Conservation (phyloP, 2,797 vertebrate genomes). For the Hyperoplus lanceolatus region DNA sequence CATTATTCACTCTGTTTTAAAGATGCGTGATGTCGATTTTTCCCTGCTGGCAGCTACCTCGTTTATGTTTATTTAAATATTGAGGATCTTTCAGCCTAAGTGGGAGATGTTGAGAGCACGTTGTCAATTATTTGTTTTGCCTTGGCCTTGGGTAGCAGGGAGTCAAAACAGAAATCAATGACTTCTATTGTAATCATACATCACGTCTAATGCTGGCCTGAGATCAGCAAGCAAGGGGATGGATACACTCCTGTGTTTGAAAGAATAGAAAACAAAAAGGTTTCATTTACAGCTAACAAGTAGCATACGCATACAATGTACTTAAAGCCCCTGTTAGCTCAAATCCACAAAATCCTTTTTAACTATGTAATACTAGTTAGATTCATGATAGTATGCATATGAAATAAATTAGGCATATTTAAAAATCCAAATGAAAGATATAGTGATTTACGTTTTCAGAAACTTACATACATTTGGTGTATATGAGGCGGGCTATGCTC, state of each 20-base stretch:
- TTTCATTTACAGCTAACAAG: not conserved
- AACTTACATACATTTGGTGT: too few relatives aligned
- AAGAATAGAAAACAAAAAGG: slow-evolving; percentile 1
- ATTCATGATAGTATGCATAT: too few relatives aligned
- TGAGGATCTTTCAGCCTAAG: slow-evolving; percentile 64
- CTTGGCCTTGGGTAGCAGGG: slow-evolving; percentile 61
- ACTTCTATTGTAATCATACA: slow-evolving; percentile 63
- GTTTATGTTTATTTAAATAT: slow-evolving; percentile 80
- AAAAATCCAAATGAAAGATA: too few relatives aligned
- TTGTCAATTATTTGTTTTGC: slow-evolving; percentile 63
- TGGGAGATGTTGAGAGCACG: slow-evolving; percentile 45
- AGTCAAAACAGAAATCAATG: slow-evolving; percentile 64
- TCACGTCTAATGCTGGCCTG: slow-evolving; percentile 20
- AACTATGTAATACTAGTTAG: too few relatives aligned
- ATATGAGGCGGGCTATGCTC: too few relatives aligned
- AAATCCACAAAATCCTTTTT: too few relatives aligned
- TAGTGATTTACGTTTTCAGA: too few relatives aligned
- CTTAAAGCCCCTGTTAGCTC: too few relatives aligned
- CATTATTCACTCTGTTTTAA: slow-evolving; percentile 63
- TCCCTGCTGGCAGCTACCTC: slow-evolving; percentile 54
- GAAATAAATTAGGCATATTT: too few relatives aligned
- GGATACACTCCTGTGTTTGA: slow-evolving; percentile 11
- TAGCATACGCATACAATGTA: too few relatives aligned
- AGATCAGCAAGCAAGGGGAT: slow-evolving; percentile 16
- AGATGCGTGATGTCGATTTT: slow-evolving; percentile 57